Percentiles rank a stretch among this genome's conserved stretches.
Conservation (phyloP, 2,888 invertebrate genomes). For the Hirtodrosophila confusa region DNA sequence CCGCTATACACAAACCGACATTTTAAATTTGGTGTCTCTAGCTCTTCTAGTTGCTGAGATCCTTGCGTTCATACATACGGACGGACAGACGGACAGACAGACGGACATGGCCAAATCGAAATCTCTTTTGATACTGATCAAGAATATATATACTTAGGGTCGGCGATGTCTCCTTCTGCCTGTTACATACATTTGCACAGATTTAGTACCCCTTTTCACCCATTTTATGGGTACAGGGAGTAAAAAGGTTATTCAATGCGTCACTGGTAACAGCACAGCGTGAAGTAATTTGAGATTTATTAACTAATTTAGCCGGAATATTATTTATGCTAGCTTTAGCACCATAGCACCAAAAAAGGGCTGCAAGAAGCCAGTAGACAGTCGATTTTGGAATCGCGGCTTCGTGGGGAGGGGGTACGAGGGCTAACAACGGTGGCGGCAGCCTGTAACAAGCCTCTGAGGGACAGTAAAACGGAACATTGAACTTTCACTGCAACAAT, state of each 20-base stretch:
- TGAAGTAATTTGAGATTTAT: slow-evolving; percentile 61
- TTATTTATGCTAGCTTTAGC: slow-evolving; percentile 55
- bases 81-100: no score
- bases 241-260: slow-evolving; percentile 1
- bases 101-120: no score
- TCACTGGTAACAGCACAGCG: background rate
- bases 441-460: slow-evolving; percentile 22
- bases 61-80: no score
- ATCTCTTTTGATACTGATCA: no score
- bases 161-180: no score
- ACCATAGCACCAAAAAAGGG: slow-evolving; percentile 14
- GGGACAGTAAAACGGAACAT: slow-evolving; percentile 55
- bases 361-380: slow-evolving; percentile 3
- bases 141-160: no score
- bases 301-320: slow-evolving; percentile 65
- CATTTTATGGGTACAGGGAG: no score
- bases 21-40: no score
- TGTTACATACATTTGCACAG: no score
- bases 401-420: slow-evolving; percentile 11
- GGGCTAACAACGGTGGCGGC: slow-evolving; percentile 40
- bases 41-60: no score
- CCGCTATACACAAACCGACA: no score
- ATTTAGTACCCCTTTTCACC: no score
- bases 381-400: slow-evolving; percentile 17
- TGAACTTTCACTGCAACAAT: slow-evolving; percentile 52